Base-by-base conservation (phyloP, 2,888 invertebrate species). In the Andrena marginata region DNA sequence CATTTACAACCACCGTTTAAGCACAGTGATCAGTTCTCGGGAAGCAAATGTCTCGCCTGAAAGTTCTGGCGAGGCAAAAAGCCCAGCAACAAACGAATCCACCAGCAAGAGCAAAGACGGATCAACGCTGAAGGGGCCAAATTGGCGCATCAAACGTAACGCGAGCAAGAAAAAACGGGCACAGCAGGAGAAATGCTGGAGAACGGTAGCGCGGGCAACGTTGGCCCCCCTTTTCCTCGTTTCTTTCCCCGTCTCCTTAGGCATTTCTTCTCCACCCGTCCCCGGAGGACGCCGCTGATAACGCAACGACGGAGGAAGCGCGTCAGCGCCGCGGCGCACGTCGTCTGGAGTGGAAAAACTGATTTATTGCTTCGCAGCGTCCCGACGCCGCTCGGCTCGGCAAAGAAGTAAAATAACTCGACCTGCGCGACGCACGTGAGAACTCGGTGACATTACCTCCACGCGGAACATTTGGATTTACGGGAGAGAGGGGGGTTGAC, bases 341-440 rank as follows among this genome's bases (percentile, higher is more conserved):
- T 80, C 85, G 82, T 85, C 83, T 81, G 83, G 84, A 82, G 82
- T 86, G 83, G 84, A 84, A 86, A 85, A 88, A 88, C 87, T 88
- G 87, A 88, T 88, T 88, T 88, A 87, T 88, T 86, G 87, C 85
- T 74, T 71, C 82, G 87, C 56, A 74, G 84, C 77, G 69, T 74
- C 76, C 69, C 65, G 67, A 74, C 80, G 82, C 69, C 74, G 74
- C 42, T 74, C 83, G 67, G 20, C 64, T 54, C 48, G 13, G 33
- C 63, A 33, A 76, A 76, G 67, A 77, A 76, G 65, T 80, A 80
- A 76, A 76, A 82, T 80, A 73, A 82, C 80, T 76, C 75, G 72
- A 82, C 60, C 69, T 60, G n/a, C 1, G 67, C 56, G 51, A 31
- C 10, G 60, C 82, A 31, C 72, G 69, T 71, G 82, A 35, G 71